Evolutionary conservation across 2,888 invertebrate genomes (phyloP).

Genomic region (Dryadula phaetusa): DNA sequence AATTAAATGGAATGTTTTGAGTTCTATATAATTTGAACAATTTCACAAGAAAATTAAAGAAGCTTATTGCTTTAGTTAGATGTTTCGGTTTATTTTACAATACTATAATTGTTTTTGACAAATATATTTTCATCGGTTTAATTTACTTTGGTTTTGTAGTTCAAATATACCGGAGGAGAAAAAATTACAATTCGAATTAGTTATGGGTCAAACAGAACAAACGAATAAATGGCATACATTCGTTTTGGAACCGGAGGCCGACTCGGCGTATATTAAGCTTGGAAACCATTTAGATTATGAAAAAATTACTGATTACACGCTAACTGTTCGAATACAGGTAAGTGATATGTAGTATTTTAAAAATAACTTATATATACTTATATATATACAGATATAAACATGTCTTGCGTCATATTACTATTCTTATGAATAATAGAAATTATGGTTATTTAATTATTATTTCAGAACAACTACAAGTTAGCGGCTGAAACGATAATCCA

Average conservation of each 20-base stretch:
- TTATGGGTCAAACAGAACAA: conserved; percentile 92
- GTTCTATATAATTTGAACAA: conserved; percentile 18
- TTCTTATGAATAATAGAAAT: no score
- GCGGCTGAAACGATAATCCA: conserved; percentile 91
- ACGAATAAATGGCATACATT: conserved; percentile 93
- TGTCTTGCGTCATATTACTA: no score
- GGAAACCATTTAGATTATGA: conserved; percentile 93
- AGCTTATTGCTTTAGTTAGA: conserved; percentile 8
- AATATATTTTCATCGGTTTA: background rate
- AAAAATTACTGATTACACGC: conserved; percentile 91
- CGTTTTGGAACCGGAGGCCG: conserved; percentile 87
- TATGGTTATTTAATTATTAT: conserved; percentile 34
- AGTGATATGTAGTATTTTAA: no score
- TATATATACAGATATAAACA: no score
- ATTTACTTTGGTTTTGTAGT: conserved; percentile 58
- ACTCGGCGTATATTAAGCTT: conserved; percentile 89
- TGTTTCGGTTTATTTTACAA: conserved; percentile 3
- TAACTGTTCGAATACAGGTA: conserved; percentile 91
- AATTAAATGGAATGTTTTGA: conserved; percentile 27
- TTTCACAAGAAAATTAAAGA: conserved; percentile 12
- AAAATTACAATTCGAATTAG: conserved; percentile 90
- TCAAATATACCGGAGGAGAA: conserved; percentile 91
- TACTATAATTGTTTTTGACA: conserved; percentile 2
- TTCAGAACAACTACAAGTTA: conserved; percentile 90
- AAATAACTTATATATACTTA: no score